phyloP scores from a whole-genome alignment of 2,888 invertebrate genomes.

The Mimas tiliae region DNA sequence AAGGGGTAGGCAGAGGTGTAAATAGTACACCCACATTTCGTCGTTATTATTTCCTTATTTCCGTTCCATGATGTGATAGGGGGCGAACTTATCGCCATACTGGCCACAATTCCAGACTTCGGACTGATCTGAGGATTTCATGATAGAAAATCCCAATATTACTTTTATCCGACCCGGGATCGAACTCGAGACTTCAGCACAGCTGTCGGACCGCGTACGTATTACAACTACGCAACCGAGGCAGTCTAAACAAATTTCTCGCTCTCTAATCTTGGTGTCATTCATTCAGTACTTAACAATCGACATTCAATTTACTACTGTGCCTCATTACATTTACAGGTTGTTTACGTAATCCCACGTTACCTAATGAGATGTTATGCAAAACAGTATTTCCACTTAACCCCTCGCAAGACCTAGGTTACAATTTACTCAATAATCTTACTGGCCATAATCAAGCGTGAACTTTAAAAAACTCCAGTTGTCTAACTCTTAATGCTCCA shows the following conservation, averaged over 20 bases:
- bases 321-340: slow-evolving; percentile 45
- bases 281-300: slow-evolving; percentile 8
- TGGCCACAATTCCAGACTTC: too few species aligned
- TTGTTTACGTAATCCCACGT: slow-evolving; percentile 57
- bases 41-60: too few species aligned
- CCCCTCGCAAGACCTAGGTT: slow-evolving; percentile 18
- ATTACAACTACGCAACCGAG: too few species aligned
- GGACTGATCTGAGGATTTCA: too few species aligned
- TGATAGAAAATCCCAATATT: too few species aligned
- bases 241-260: not conserved
- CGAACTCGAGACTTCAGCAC: too few species aligned
- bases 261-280: slow-evolving; percentile 3
- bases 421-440: slow-evolving; percentile 6
- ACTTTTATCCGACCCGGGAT: too few species aligned
- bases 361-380: slow-evolving; percentile 53
- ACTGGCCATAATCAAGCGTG: not conserved
- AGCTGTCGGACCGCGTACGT: too few species aligned
- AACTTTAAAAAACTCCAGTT: slow-evolving; percentile 5
- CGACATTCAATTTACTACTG: slow-evolving; percentile 22
- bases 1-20: too few species aligned
- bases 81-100: too few species aligned
- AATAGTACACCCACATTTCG: too few species aligned
- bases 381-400: slow-evolving; percentile 47
- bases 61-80: too few species aligned
- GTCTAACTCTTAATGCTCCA: slow-evolving; percentile 14